These are phyloP conservation scores for Phymanthus crucifer DNA, from an alignment of 92 coral and sea anemone genomes.

Conservation along the genomic window DNA sequence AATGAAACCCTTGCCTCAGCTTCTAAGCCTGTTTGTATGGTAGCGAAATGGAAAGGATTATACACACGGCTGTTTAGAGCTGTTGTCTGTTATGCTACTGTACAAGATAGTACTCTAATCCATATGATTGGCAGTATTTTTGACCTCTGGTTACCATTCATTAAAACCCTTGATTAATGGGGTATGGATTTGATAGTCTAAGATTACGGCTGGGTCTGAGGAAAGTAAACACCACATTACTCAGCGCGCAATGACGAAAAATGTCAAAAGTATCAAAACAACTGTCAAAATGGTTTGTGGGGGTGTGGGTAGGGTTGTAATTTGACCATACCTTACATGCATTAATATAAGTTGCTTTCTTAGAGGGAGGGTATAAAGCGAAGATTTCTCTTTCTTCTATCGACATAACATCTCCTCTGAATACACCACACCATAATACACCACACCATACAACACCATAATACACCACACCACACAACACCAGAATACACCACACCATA, in stretches of 20 bases:
- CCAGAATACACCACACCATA: too few relatives aligned
- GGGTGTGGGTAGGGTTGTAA: too few relatives aligned
- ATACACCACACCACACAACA: too few relatives aligned
- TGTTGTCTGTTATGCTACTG: neutral
- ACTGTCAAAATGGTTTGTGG: neutral
- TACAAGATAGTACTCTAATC: neutral
- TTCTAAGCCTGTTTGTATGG: neutral
- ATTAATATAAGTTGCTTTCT: too few relatives aligned
- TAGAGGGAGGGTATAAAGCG: too few relatives aligned
- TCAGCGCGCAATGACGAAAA: neutral
- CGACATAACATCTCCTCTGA: too few relatives aligned
- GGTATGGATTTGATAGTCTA: neutral
- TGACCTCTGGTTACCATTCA: neutral
- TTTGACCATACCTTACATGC: too few relatives aligned
- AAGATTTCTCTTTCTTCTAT: too few relatives aligned
- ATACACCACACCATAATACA: too few relatives aligned
- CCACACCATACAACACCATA: too few relatives aligned
- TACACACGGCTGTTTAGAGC: neutral
- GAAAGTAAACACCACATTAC: neutral
- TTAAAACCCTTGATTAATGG: neutral
- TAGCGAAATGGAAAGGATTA: neutral
- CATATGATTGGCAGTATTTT: neutral
- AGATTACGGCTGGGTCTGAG: neutral
- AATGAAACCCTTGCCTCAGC: neutral
- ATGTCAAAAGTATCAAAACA: neutral